These are phyloP conservation scores for Chrysemys picta DNA, from an alignment of 2,113 vertebrate genomes.

Conservation along the genomic window DNA sequence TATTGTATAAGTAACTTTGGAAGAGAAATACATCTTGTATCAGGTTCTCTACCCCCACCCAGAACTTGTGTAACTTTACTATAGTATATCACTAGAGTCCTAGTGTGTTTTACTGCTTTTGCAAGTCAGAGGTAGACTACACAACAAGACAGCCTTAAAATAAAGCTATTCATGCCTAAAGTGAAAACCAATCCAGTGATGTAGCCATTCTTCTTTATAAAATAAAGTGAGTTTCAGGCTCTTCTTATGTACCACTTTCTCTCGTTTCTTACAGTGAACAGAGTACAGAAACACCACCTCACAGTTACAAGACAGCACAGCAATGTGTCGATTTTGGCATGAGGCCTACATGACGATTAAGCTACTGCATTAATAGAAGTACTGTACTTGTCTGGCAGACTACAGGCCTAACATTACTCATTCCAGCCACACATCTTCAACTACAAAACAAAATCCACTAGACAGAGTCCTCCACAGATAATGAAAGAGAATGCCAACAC, in stretches of 20 bases:
- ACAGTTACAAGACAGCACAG: background rate
- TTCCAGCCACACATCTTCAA: background rate
- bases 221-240: background rate
- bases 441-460: background rate
- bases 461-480: background rate
- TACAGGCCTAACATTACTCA: background rate
- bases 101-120: background rate
- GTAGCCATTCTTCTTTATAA: slow-evolving; percentile 6
- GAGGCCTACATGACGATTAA: slow-evolving; percentile 2
- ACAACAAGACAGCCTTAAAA: background rate
- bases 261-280: background rate
- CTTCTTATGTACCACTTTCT: background rate
- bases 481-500: background rate
- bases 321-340: background rate
- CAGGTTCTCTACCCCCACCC: background rate
- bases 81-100: background rate
- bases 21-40: background rate
- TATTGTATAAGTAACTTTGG: background rate
- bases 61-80: background rate
- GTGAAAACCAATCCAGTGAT: background rate
- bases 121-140: background rate
- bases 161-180: background rate
- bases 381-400: background rate
- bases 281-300: background rate
- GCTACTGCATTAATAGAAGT: background rate